Conservation (phyloP, 2,113 vertebrate species). For the Leptobrachium leishanense region DNA sequence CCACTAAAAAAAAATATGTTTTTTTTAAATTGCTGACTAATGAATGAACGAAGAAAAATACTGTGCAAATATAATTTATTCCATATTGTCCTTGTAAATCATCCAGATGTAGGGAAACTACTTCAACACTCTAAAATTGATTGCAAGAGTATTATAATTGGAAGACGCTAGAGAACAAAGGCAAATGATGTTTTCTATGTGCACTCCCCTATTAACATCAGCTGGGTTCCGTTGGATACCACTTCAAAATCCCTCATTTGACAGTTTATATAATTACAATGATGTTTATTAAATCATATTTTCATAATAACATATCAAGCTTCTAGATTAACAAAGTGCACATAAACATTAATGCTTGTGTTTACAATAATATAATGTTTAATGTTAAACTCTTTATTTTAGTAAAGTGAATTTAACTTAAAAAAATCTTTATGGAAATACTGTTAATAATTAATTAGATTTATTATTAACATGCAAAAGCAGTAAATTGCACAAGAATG, state of each 20-base stretch:
- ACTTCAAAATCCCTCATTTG: background rate
- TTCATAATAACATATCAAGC: slow-evolving; percentile 2
- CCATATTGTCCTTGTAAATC: slow-evolving; percentile 2
- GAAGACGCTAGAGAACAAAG: background rate
- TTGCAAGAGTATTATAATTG: slow-evolving; percentile 1
- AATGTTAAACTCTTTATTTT: no score
- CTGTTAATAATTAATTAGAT: no score
- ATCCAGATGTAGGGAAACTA: background rate
- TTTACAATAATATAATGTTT: no score
- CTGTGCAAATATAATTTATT: background rate
- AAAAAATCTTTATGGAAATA: no score
- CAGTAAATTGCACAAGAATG: no score
- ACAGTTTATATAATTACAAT: background rate
- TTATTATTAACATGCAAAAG: no score
- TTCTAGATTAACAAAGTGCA: background rate
- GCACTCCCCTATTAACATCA: background rate
- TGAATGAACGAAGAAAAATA: background rate
- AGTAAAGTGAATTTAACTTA: no score
- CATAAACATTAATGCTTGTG: no score
- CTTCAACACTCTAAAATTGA: slow-evolving; percentile 2
- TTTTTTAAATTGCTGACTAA: no score
- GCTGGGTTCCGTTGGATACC: slow-evolving; percentile 4
- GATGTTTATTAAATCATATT: slow-evolving; percentile 5
- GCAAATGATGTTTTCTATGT: background rate
- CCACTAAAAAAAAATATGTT: no score